phyloP scores from a whole-genome alignment of 2,113 vertebrate genomes.

The Dunckerocampus dactyliophorus region DNA sequence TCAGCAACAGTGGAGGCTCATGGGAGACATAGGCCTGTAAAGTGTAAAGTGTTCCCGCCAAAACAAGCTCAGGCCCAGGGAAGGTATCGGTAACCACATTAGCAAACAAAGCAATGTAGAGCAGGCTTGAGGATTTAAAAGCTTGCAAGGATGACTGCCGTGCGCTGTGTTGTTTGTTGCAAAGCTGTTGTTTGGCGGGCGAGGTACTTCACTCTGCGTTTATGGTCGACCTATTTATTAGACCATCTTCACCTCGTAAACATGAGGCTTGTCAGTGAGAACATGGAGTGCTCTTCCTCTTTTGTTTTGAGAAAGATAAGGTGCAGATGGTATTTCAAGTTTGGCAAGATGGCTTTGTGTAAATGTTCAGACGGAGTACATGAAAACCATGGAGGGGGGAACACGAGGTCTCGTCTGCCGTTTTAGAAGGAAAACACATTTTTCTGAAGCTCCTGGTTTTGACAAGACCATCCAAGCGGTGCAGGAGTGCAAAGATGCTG shows the following conservation, averaged over 20 bases:
- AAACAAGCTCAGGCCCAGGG: conserved; percentile 30
- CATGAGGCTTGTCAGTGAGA: conserved; percentile 27
- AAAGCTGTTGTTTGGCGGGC: conserved; percentile 27
- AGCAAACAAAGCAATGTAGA: background rate
- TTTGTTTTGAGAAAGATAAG: conserved; percentile 60
- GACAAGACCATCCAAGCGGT: conserved; percentile 11
- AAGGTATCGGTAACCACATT: conserved; percentile 9
- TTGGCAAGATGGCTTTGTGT: conserved; percentile 65
- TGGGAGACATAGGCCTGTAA: conserved; percentile 39
- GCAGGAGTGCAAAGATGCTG: background rate
- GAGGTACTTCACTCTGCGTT: background rate
- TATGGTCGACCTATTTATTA: conserved; percentile 51
- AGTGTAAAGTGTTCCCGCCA: conserved; percentile 25
- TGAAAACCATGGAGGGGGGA: conserved; percentile 40
- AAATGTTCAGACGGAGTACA: conserved; percentile 40
- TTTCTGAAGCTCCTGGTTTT: conserved; percentile 25
- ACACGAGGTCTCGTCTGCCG: conserved; percentile 21
- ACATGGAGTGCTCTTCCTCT: conserved; percentile 49
- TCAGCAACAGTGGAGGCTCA: conserved; percentile 44
- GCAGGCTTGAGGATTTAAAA: background rate
- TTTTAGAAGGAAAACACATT: conserved; percentile 58
- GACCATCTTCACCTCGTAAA: conserved; percentile 32
- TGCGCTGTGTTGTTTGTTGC: conserved; percentile 39
- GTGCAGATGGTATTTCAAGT: conserved; percentile 47
- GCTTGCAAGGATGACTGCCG: conserved; percentile 2